These are phyloP conservation scores for Sarcophaga variegata DNA, from an alignment of 2,888 invertebrate genomes.

Conservation along the genomic window DNA sequence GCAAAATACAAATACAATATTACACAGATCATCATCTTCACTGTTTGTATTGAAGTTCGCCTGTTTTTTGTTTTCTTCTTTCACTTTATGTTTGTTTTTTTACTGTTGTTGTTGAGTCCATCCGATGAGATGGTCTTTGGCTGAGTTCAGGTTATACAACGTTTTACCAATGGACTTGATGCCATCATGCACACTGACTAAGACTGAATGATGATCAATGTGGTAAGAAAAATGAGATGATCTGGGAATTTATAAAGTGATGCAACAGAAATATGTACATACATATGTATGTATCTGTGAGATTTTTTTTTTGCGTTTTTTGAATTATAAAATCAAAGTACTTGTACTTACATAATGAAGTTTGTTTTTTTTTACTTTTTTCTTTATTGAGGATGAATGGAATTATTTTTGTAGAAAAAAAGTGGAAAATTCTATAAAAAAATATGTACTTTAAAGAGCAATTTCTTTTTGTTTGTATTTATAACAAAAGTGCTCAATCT, in stretches of 20 bases:
- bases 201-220: slow-evolving; percentile 52
- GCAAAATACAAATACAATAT: slow-evolving; percentile 62
- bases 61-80: neutral
- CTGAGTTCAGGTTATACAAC: slow-evolving; percentile 3
- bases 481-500: slow-evolving; percentile 24
- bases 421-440: neutral
- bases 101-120: slow-evolving; percentile 42
- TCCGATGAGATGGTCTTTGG: slow-evolving; percentile 42
- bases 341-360: slow-evolving; percentile 37
- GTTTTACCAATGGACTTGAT: neutral
- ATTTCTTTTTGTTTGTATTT: slow-evolving; percentile 2
- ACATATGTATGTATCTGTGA: slow-evolving; percentile 14
- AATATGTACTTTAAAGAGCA: slow-evolving; percentile 30
- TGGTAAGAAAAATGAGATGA: slow-evolving; percentile 38
- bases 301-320: slow-evolving; percentile 2
- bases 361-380: slow-evolving; percentile 40
- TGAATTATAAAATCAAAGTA: slow-evolving; percentile 38
- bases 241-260: slow-evolving; percentile 80
- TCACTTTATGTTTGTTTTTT: neutral
- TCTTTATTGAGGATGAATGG: slow-evolving; percentile 33
- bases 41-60: slow-evolving; percentile 8
- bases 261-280: slow-evolving; percentile 69
- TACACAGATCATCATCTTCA: slow-evolving; percentile 53
- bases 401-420: slow-evolving; percentile 10
- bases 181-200: slow-evolving; percentile 18